Evolutionary conservation across 1,140 invertebrate species (phyloP).

Genomic region (Hirudo medicinalis): DNA sequence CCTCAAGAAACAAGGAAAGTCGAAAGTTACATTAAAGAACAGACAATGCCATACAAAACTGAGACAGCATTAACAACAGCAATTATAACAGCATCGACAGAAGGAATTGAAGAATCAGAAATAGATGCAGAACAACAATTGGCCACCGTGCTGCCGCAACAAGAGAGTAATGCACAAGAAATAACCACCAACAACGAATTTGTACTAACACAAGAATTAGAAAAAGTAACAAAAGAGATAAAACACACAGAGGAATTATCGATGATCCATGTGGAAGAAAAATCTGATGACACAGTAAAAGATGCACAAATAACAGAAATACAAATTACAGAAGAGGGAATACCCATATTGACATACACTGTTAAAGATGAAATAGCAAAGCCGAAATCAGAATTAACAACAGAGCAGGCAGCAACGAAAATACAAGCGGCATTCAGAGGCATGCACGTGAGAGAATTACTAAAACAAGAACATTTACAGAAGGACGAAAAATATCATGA

Average conservation of each 20-base stretch:
- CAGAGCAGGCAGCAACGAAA: slow-evolving; percentile 28
- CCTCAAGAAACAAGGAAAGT: slow-evolving; percentile 13
- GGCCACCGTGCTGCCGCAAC: not conserved
- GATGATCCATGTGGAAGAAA: no score
- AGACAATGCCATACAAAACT: slow-evolving; percentile 3
- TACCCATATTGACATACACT: no score
- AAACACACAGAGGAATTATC: no score
- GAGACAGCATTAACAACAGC: slow-evolving; percentile 16
- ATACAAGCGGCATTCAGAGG: slow-evolving; percentile 31
- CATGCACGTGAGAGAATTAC: slow-evolving; percentile 27
- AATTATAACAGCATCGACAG: slow-evolving; percentile 12
- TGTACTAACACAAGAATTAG: not conserved
- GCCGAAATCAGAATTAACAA: not conserved
- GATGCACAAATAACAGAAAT: no score
- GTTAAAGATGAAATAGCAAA: not conserved
- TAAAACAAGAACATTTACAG: slow-evolving; percentile 15
- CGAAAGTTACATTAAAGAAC: not conserved
- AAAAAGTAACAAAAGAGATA: no score
- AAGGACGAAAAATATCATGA: no score
- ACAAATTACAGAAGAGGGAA: no score
- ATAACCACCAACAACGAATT: not conserved
- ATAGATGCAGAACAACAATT: slow-evolving; percentile 17
- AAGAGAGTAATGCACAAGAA: slow-evolving; percentile 21
- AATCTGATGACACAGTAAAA: no score
- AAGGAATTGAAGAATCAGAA: slow-evolving; percentile 21